Evolutionary conservation across 2,113 vertebrate species (phyloP).

Genomic region (Myxocyprinus asiaticus): DNA sequence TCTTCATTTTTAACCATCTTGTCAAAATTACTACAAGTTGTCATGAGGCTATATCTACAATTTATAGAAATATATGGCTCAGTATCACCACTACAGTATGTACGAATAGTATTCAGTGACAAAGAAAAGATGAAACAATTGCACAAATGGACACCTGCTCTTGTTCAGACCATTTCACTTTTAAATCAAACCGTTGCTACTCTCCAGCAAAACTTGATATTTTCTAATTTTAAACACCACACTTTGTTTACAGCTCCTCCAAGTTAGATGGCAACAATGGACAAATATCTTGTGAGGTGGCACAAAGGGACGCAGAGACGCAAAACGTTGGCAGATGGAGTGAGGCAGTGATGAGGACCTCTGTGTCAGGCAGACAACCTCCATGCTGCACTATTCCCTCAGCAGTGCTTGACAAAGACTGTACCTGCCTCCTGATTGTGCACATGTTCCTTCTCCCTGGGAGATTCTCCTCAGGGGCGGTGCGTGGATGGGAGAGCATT

Average conservation of each 20-base stretch:
- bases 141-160: too few species aligned
- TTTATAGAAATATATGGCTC: too few species aligned
- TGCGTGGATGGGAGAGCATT: slow-evolving; percentile 57
- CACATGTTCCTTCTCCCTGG: slow-evolving; percentile 44
- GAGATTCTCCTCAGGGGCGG: slow-evolving; percentile 43
- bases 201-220: too few species aligned
- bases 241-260: slow-evolving; percentile 29
- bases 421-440: slow-evolving; percentile 58
- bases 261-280: slow-evolving; percentile 24
- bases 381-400: slow-evolving; percentile 54
- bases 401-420: slow-evolving; percentile 61
- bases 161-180: too few species aligned
- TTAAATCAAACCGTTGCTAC: too few species aligned
- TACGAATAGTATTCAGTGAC: too few species aligned
- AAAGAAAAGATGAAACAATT: too few species aligned
- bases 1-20: too few species aligned
- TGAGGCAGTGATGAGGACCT: slow-evolving; percentile 47
- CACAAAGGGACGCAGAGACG: slow-evolving; percentile 35
- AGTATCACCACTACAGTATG: too few species aligned
- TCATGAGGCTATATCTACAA: too few species aligned
- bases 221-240: not conserved
- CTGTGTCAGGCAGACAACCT: slow-evolving; percentile 57
- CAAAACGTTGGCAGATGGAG: slow-evolving; percentile 53
- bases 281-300: slow-evolving; percentile 32
- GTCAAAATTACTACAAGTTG: too few species aligned